Percentiles rank a stretch among this genome's conserved stretches.
phyloP scores from a whole-genome alignment of 2,113 vertebrate genomes.

The Sus scrofa region DNA sequence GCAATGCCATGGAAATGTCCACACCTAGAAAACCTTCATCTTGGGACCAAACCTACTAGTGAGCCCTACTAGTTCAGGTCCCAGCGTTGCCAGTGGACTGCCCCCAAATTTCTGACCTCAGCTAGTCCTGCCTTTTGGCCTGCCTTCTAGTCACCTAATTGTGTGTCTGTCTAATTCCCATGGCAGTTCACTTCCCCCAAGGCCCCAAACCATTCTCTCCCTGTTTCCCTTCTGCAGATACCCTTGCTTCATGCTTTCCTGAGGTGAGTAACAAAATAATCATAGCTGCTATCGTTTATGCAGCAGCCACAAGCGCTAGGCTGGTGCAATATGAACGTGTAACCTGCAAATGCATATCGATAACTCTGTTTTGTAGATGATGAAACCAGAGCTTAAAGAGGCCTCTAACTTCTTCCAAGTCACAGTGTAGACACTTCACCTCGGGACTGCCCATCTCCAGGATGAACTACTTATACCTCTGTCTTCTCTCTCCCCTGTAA shows the following conservation, averaged over 20 bases:
- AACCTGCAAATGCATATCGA: not conserved
- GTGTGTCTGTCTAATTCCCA: not conserved
- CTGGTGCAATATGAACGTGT: accelerated
- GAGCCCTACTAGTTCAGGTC: not conserved
- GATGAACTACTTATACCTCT: not conserved
- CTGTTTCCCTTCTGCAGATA: not conserved
- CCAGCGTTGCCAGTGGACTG: not conserved
- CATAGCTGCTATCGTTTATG: not conserved
- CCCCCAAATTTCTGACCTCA: not conserved
- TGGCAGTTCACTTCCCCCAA: not conserved
- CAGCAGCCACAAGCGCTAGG: not conserved
- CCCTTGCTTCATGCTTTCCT: constrained; percentile 5
- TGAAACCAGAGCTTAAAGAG: not conserved
- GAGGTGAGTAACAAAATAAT: not conserved
- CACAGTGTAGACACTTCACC: not conserved
- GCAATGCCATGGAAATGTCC: not conserved
- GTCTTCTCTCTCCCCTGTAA: not conserved
- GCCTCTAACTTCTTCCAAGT: not conserved
- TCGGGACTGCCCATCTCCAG: not conserved
- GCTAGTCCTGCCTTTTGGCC: not conserved
- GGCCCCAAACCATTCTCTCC: not conserved
- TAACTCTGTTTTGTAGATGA: not conserved
- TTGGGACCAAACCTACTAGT: not conserved
- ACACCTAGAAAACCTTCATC: not conserved
- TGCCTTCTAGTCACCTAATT: not conserved